A percentile compares a stretch with the other conserved stretches of the same genome.
Evolutionary conservation across 1,140 invertebrate species (phyloP).

Genomic region (Lepidostoma basale): DNA sequence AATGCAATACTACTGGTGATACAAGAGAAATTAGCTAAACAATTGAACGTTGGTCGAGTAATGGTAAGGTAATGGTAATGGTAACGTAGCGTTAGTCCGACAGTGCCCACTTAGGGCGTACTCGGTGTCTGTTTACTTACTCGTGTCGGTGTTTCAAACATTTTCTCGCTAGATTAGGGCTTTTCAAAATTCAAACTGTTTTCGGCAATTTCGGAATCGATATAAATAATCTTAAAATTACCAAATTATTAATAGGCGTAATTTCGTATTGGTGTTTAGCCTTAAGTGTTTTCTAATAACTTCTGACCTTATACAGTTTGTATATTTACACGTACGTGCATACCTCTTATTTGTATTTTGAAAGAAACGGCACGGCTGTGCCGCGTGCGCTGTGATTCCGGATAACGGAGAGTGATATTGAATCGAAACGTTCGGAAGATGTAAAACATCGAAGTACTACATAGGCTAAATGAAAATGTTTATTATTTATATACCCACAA

Average conservation of each 20-base stretch:
- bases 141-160: constrained; percentile 45
- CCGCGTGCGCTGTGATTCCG: constrained; percentile 52
- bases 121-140: constrained; percentile 46
- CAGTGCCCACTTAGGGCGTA: constrained; percentile 43
- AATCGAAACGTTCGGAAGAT: constrained; percentile 53
- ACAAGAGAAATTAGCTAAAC: constrained; percentile 36
- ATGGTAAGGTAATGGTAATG: no score
- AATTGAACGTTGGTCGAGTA: constrained; percentile 37
- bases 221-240: constrained; percentile 38
- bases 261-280: constrained; percentile 42
- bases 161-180: constrained; percentile 45
- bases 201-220: constrained; percentile 38
- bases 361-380: constrained; percentile 47
- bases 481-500: constrained; percentile 47
- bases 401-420: constrained; percentile 56
- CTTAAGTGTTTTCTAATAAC: constrained; percentile 38
- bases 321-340: constrained; percentile 38
- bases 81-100: constrained; percentile 35
- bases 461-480: constrained; percentile 45
- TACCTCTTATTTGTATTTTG: constrained; percentile 40
- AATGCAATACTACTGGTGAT: constrained; percentile 49
- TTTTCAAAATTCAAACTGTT: constrained; percentile 39
- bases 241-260: constrained; percentile 41
- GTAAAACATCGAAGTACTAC: constrained; percentile 60
- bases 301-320: constrained; percentile 34